Percentiles rank a stretch among this genome's conserved stretches.
These are phyloP conservation scores for Sebastes variabilis DNA, from an alignment of 2,797 vertebrate species.

Conservation along the genomic window DNA sequence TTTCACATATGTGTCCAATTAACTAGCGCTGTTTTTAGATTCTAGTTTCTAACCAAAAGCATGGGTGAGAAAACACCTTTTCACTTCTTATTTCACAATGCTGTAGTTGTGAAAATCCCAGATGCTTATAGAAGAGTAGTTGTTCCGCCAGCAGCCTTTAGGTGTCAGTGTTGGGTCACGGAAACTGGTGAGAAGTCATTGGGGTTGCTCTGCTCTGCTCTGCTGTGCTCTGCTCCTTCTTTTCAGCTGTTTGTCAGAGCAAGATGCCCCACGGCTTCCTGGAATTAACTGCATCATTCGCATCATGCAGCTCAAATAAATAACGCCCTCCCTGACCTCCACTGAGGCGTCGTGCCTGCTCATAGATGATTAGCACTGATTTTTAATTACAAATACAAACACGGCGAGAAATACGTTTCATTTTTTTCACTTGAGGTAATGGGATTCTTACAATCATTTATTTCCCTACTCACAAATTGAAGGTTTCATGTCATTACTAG, in stretches of 20 bases:
- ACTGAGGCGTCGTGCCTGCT: background rate
- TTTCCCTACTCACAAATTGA: background rate
- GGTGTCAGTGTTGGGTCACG: constrained; percentile 76
- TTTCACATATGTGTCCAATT: background rate
- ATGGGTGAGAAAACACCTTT: background rate
- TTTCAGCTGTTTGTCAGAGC: constrained; percentile 12
- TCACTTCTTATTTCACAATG: background rate
- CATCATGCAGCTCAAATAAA: constrained; percentile 38
- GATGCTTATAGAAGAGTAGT: background rate
- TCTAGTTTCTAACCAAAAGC: background rate
- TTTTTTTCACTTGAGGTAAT: background rate
- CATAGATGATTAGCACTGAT: background rate
- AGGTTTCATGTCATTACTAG: background rate
- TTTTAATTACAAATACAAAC: background rate
- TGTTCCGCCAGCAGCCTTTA: constrained; percentile 55
- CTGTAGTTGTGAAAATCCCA: background rate
- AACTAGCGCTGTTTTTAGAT: background rate
- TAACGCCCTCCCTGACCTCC: background rate
- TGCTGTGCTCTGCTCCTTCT: background rate
- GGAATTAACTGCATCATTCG: constrained; percentile 38
- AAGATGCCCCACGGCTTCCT: constrained; percentile 22
- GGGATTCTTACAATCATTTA: background rate
- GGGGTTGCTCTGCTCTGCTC: background rate
- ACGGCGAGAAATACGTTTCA: background rate
- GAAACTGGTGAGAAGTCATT: background rate